phyloP scores from a whole-genome alignment of 2,113 vertebrate genomes.

The Camarhynchus parvulus region DNA sequence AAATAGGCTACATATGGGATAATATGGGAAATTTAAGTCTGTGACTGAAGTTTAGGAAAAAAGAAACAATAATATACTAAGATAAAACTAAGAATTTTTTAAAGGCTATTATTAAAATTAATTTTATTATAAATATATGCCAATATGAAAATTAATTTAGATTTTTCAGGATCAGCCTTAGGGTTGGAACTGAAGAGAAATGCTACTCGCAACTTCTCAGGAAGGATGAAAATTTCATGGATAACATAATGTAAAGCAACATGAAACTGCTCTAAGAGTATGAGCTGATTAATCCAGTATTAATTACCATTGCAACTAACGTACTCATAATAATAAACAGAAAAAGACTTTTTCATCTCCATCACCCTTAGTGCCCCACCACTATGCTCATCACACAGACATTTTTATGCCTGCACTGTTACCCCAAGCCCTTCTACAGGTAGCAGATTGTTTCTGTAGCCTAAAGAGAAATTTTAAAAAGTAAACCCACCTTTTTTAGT shows the following conservation, averaged over 20 bases:
- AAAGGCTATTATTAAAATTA: neutral
- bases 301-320: neutral
- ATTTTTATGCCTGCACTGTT: neutral
- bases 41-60: neutral
- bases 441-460: neutral
- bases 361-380: neutral
- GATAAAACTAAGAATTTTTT: neutral
- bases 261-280: neutral
- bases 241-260: neutral
- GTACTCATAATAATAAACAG: neutral
- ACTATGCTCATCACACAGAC: neutral
- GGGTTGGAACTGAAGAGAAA: neutral
- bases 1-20: neutral
- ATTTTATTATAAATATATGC: neutral
- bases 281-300: neutral
- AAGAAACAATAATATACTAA: neutral
- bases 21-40: neutral
- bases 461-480: neutral
- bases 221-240: neutral
- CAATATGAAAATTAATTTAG: neutral
- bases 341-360: neutral
- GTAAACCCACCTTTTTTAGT: neutral
- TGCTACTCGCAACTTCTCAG: neutral
- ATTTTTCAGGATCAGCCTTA: neutral
- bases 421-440: neutral